A percentile compares a stretch with the other conserved stretches of the same genome.
Evolutionary conservation across 2,113 vertebrate genomes (phyloP).

Genomic region (Piprites chloris): DNA sequence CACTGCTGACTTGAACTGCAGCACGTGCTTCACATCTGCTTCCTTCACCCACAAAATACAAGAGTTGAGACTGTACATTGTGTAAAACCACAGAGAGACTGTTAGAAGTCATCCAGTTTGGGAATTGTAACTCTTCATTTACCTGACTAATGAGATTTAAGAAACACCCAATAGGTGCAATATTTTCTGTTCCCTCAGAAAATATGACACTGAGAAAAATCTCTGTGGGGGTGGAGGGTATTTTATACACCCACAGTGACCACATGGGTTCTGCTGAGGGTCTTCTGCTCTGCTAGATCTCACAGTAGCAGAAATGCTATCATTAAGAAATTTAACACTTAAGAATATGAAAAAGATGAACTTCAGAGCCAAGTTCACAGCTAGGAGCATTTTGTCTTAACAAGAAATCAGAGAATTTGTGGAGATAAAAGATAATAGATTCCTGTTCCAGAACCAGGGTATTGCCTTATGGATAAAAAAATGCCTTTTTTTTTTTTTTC

Average conservation of each 20-base stretch:
- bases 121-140: neutral
- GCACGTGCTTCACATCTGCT: neutral
- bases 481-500: too few relatives aligned
- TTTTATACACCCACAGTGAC: neutral
- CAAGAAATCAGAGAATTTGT: neutral
- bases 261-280: neutral
- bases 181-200: neutral
- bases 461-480: neutral
- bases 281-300: neutral
- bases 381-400: neutral
- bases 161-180: neutral
- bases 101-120: neutral
- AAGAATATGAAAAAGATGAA: neutral
- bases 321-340: neutral
- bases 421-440: neutral
- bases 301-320: neutral
- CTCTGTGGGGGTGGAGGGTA: neutral
- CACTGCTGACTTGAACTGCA: neutral
- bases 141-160: neutral
- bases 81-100: neutral
- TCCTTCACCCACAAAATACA: neutral
- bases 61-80: neutral
- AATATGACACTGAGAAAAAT: neutral
- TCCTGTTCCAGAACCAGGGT: neutral
- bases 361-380: neutral